Base-by-base conservation (phyloP, 1,140 invertebrate species). In the Musca vetustissima region DNA sequence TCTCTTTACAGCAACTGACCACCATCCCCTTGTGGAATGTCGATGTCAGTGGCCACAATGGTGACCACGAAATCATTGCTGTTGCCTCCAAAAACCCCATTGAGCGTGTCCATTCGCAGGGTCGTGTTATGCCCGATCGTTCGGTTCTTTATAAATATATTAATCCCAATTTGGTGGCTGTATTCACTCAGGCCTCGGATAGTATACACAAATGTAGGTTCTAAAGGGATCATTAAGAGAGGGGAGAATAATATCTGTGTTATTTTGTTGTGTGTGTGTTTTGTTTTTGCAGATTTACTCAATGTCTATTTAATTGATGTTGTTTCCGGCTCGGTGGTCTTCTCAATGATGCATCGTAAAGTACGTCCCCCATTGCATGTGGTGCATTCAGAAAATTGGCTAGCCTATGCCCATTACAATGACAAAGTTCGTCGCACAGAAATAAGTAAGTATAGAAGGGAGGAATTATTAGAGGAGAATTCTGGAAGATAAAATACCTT, bases 111-210 rank as follows among this genome's bases (percentile, higher is more conserved):
- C 96, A 98, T 83, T 98, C 97, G 1, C 95, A 97, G 81, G 98
- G 98, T 25, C 88, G 95, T 74, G 97, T 99, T 28, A 85, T 99
- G 69, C 92, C 91, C 32, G 97, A 99, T 85, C 88, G 98, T 74
- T 95, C 93, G 78, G 97, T 99, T 49, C 88, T 99, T 19, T 99
- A 99, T 84, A 99, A 99, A 83, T 99, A 99, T 83, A 88, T 96
- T 57, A 99, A 99, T 88, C 98, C 98, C 22, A 99, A 99, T 86
- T 84, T 99, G 69, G 90, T 97, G 52, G 93, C 93, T 24, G 86
- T 98, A 71, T 87, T 93, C 9, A 92, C 93, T 0, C 88, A 95
- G 82, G 91, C 90, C 53, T 86, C 88, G 49, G 92, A 95, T 83
- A 86, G 86, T 64, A 81, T 88, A 53, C 89, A 93, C 76, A 92